phyloP scores from a whole-genome alignment of 1,140 invertebrate species.

The Trachymyrmex septentrionalis region DNA sequence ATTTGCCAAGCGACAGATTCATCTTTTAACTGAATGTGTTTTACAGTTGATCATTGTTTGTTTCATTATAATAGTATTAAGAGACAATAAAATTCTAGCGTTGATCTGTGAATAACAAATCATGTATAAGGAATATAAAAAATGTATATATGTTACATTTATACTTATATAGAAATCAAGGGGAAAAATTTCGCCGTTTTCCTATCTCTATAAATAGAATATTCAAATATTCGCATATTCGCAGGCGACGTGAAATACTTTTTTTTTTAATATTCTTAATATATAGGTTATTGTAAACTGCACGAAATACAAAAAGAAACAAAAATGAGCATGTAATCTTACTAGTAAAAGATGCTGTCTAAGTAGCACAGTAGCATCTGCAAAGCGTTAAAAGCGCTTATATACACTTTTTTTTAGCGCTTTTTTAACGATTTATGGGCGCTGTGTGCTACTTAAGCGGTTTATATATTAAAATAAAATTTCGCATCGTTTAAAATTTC shows the following conservation, averaged over 20 bases:
- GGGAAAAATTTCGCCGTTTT: too few relatives aligned
- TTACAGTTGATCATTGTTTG: background rate
- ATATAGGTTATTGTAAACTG: background rate
- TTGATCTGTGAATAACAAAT: background rate
- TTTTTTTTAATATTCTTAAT: constrained; percentile 3
- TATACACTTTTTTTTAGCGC: too few relatives aligned
- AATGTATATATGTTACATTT: too few relatives aligned
- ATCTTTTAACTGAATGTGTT: background rate
- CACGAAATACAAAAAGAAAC: background rate
- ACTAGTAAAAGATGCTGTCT: background rate
- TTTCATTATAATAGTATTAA: background rate
- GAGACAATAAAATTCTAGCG: background rate
- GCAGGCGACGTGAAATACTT: background rate
- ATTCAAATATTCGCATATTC: too few relatives aligned
- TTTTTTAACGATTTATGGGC: too few relatives aligned
- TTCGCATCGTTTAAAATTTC: background rate
- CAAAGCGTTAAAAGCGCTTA: too few relatives aligned
- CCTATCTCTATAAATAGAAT: too few relatives aligned
- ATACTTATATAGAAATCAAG: too few relatives aligned
- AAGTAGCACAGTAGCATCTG: too few relatives aligned
- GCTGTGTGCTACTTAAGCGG: too few relatives aligned
- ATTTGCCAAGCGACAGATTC: background rate
- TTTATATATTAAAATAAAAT: background rate
- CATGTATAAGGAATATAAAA: too few relatives aligned
- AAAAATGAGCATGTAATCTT: background rate